Conservation (phyloP, 2,113 vertebrate species). For the Jaculus jaculus region DNA sequence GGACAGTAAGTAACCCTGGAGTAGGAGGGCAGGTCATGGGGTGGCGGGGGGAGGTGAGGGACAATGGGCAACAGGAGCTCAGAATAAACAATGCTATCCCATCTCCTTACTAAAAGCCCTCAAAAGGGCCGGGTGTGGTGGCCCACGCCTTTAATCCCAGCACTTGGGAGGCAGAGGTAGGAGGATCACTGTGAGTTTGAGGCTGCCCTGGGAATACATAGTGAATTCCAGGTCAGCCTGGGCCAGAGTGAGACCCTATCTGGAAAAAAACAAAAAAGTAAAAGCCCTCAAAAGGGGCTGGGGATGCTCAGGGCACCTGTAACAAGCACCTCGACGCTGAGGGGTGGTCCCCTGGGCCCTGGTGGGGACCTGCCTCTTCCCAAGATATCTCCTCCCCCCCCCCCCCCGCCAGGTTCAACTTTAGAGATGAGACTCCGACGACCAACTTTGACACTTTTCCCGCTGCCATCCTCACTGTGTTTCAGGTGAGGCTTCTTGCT, state of each 20-base stretch:
- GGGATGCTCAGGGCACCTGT: rapidly evolving
- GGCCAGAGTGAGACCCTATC: too few species aligned
- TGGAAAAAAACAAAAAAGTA: too few species aligned
- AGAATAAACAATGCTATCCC: rapidly evolving
- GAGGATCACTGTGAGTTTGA: too few species aligned
- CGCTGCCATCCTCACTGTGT: slow-evolving; percentile 97
- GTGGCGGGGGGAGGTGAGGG: neutral
- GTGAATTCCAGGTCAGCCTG: too few species aligned
- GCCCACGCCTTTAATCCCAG: too few species aligned
- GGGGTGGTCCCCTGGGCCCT: neutral
- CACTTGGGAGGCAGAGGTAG: too few species aligned
- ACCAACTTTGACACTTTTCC: slow-evolving; percentile 99
- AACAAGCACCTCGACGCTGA: rapidly evolving
- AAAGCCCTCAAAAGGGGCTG: neutral
- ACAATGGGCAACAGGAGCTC: neutral
- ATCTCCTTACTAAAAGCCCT: too few species aligned
- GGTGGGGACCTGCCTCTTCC: neutral
- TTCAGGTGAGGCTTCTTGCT: slow-evolving; percentile 90
- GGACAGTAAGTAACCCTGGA: slow-evolving; percentile 90
- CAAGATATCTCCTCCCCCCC: neutral
- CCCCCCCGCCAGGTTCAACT: slow-evolving; percentile 99
- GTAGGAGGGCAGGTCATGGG: neutral
- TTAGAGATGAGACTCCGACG: slow-evolving; percentile 94
- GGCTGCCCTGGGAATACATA: too few species aligned
- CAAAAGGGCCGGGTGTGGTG: too few species aligned